Percentiles rank a stretch among this genome's conserved stretches.
Conservation (phyloP, 1,140 invertebrate genomes). For the Anagrus nilaparvatae region DNA sequence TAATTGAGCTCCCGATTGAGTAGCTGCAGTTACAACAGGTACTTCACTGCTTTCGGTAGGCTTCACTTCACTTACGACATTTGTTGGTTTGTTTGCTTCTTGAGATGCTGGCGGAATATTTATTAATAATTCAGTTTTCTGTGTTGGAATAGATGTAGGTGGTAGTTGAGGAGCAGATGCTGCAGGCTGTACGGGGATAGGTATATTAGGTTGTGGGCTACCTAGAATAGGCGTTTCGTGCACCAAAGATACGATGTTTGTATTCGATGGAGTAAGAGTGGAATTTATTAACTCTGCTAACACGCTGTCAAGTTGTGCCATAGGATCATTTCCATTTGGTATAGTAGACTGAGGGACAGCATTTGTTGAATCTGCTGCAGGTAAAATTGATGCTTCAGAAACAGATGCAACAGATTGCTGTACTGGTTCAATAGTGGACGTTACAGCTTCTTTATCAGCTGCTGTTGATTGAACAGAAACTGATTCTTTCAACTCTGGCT, state of each 20-base stretch:
- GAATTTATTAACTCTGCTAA: background rate
- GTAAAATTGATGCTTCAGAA: constrained; percentile 16
- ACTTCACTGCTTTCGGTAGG: too few relatives aligned
- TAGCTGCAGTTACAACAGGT: too few relatives aligned
- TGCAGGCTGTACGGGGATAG: background rate
- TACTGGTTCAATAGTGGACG: constrained; percentile 26
- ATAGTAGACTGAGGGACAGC: background rate
- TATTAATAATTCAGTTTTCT: constrained; percentile 1
- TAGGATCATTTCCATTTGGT: constrained; percentile 1
- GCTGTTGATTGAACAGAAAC: constrained; percentile 24
- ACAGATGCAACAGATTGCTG: constrained; percentile 43
- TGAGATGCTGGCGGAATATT: background rate
- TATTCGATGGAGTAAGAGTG: background rate
- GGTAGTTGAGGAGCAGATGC: background rate
- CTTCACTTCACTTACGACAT: background rate
- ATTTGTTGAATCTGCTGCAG: constrained; percentile 7
- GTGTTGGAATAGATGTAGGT: background rate
- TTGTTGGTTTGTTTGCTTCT: background rate
- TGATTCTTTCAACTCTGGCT: constrained; percentile 33
- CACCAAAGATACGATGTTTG: background rate
- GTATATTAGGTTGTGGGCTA: background rate
- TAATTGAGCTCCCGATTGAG: too few relatives aligned
- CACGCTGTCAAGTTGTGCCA: background rate
- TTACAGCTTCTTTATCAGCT: constrained; percentile 27
- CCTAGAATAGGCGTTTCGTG: background rate